These are phyloP conservation scores for Drosophila kanekoi DNA, from an alignment of 2,888 invertebrate genomes.

Conservation along the genomic window DNA sequence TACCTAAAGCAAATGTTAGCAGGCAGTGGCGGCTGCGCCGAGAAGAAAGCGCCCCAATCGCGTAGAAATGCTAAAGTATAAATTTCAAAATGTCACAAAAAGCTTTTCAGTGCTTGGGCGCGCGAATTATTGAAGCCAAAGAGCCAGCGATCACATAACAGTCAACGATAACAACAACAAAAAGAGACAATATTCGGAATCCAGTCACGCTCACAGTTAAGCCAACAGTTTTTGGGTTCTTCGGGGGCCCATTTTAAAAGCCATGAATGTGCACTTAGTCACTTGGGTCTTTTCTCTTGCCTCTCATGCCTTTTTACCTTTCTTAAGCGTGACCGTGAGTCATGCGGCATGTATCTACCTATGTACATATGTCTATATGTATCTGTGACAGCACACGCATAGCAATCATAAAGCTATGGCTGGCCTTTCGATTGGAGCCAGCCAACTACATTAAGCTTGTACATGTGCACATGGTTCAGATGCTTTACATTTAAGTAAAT, in stretches of 20 bases:
- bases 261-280: slow-evolving; percentile 77
- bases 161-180: slow-evolving; percentile 13
- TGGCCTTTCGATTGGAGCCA: slow-evolving; percentile 12
- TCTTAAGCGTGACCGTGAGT: slow-evolving; percentile 63
- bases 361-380: slow-evolving; percentile 13
- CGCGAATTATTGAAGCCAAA: slow-evolving; percentile 45
- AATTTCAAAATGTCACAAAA: slow-evolving; percentile 15
- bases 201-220: slow-evolving; percentile 57
- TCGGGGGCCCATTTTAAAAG: slow-evolving; percentile 65
- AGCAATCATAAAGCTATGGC: slow-evolving; percentile 30
- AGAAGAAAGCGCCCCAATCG: slow-evolving; percentile 12
- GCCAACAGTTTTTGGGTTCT: slow-evolving; percentile 48
- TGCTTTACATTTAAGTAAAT: slow-evolving; percentile 32
- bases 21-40: background rate
- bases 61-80: slow-evolving; percentile 21
- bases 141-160: slow-evolving; percentile 21
- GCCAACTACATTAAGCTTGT: slow-evolving; percentile 14
- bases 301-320: slow-evolving; percentile 53
- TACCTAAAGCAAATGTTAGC: slow-evolving; percentile 31
- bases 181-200: slow-evolving; percentile 31
- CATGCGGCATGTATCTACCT: slow-evolving; percentile 44
- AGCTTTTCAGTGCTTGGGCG: slow-evolving; percentile 47
- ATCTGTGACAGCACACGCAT: slow-evolving; percentile 25
- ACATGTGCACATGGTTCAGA: slow-evolving; percentile 16
- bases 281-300: slow-evolving; percentile 62